Evolutionary conservation across 2,888 invertebrate species (phyloP), one percentile per base, ranked within the genome.

Genomic region (Nesidiocoris tenuis): DNA sequence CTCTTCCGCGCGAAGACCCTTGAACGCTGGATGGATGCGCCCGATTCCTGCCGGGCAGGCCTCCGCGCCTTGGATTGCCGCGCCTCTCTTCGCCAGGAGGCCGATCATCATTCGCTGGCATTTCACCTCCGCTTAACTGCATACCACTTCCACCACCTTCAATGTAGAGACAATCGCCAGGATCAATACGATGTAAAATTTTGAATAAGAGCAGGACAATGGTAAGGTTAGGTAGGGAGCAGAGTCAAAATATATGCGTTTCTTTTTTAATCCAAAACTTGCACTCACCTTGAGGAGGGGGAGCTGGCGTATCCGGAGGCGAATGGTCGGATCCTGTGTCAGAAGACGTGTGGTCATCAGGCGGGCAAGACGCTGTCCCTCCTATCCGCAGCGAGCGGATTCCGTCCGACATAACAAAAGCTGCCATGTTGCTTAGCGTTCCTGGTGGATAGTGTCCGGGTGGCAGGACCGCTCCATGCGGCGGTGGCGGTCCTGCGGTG

Each of bases 221-320:
- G n/a, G 55, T 12, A 55, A 12, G 55, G 55, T 12, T 55, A 16
- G 55, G 16, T 55, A 55, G 55, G 55, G 55, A n/a, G n/a, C n/a
- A n/a, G n/a, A n/a, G n/a, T n/a, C n/a, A n/a, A n/a, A n/a, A n/a
- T n/a, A n/a, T n/a, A n/a, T n/a, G n/a, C n/a, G n/a, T n/a, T n/a
- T n/a, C n/a, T n/a, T n/a, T n/a, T n/a, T n/a, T n/a, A n/a, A n/a
- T n/a, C n/a, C n/a, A n/a, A n/a, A n/a, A n/a, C 39, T 39, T 39
- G 5, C 56, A 71, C 74, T 16, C 3, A 74, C 75, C 75, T 67
- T 57, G 61, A 65, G 61, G 57, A 54, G 75, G 75, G 9, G 78
- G 78, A 54, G 79, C 77, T 21, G 82, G 85, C 25, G 88, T 89
- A 80, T 88, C 89, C 7, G 86, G 86, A 0, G 87, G 87, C 18